Evolutionary conservation across 2,888 invertebrate species (phyloP), one percentile per base, ranked within the genome.

Genomic region (Eustalomyia histrio): DNA sequence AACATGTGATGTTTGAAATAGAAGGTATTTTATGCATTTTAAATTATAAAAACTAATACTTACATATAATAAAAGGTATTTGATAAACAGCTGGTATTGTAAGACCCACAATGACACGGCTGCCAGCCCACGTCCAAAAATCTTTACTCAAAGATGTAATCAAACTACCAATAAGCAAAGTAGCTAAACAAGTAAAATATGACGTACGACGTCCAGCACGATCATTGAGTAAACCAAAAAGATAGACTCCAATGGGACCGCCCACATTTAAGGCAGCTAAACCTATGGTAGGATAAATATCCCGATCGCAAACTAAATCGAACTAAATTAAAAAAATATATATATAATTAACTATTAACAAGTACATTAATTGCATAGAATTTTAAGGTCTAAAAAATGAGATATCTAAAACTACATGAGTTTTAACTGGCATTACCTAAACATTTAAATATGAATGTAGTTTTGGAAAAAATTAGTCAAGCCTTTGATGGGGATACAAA

Each of bases 61-160:
- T 91, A 97, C 97, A 96, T 87, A 98, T 97, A 79, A 97, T 97
- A 89, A 97, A 97, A 0, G 98, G 97, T 90, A 97, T 97, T 91
- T 97, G 97, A 90, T 97, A 97, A 52, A 97, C 94, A 0, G 97
- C 97, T 4, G 97, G 97, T 86, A 97, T 96, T 0, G 97, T 97
- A 7, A 97, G 91, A 3, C 98, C 98, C n/a, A 97, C 97, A 61
- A 97, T 92, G 17, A 94, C 92, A 82, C 97, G 92, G 85, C 96
- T 95, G 2, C 93, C 91, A 1, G 95, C 94, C 96, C 97, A 97
- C 83, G 93, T 93, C 95, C 95, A 95, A 89, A 95, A 97, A 86
- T 94, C 93, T 57, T 93, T 93, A 33, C 97, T 94, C 68, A 94
- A 92, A 3, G 96, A 95, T 5, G 97, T 96, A 84, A 95, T 91